These are phyloP conservation scores for Phaonia tiefii DNA, from an alignment of 2,888 invertebrate species.

Conservation along the genomic window DNA sequence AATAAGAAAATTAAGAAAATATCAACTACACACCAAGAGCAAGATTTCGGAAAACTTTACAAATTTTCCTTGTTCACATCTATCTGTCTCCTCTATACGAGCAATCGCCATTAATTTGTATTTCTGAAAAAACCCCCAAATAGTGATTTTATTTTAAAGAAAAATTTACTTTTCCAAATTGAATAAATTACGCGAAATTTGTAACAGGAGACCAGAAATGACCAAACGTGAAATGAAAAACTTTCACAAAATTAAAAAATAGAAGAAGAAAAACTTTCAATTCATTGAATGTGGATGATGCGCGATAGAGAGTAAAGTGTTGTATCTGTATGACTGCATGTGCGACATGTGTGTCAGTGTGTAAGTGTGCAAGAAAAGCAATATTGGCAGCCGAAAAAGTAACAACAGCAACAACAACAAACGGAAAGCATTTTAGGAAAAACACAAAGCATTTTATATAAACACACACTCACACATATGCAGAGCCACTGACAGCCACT, in stretches of 20 bases:
- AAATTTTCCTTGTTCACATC: too few species aligned
- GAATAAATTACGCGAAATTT: conserved; percentile 79
- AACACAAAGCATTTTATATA: background rate
- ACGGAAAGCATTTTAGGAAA: conserved; percentile 31
- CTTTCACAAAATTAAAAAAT: conserved; percentile 69
- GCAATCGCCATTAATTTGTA: background rate
- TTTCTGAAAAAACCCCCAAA: conserved; percentile 30
- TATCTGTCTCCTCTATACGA: too few species aligned
- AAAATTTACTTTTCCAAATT: conserved; percentile 72
- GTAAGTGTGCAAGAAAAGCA: conserved; percentile 28
- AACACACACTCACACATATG: conserved; percentile 1
- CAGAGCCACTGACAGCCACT: conserved; percentile 5
- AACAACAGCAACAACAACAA: background rate
- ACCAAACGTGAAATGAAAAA: conserved; percentile 45
- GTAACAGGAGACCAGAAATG: conserved; percentile 74
- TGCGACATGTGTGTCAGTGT: background rate
- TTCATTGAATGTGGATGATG: too few species aligned
- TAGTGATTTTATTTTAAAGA: conserved; percentile 48
- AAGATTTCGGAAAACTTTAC: too few species aligned
- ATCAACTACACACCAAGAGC: too few species aligned
- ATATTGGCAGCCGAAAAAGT: conserved; percentile 30
- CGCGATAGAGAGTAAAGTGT: background rate
- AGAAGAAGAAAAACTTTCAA: conserved; percentile 60
- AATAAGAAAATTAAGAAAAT: too few species aligned
- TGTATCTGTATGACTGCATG: background rate